Percentiles rank a stretch among this genome's conserved stretches.
These are phyloP conservation scores for Anagyrus pseudococci DNA, from an alignment of 2,888 invertebrate genomes.

Conservation along the genomic window DNA sequence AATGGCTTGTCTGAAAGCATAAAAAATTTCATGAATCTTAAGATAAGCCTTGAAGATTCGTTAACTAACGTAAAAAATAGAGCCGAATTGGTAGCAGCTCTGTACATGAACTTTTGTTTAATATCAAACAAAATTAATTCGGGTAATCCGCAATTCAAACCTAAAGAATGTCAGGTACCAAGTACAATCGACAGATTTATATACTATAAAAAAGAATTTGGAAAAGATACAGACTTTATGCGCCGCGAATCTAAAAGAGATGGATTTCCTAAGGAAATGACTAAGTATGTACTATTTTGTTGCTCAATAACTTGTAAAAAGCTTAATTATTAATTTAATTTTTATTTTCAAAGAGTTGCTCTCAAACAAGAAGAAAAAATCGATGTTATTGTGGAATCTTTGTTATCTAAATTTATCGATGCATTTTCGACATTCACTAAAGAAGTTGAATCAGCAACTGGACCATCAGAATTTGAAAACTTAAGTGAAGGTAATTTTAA, in stretches of 20 bases:
- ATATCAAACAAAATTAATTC: slow-evolving; percentile 27
- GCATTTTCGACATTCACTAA: slow-evolving; percentile 31
- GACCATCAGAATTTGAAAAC: no score
- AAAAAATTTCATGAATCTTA: background rate
- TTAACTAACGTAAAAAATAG: slow-evolving; percentile 4
- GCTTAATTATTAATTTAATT: background rate
- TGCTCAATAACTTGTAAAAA: background rate
- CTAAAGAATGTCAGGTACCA: slow-evolving; percentile 26
- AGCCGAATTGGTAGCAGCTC: slow-evolving; percentile 26
- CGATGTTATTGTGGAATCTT: slow-evolving; percentile 29
- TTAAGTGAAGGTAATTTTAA: no score
- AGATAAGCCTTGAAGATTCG: background rate
- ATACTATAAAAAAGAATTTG: slow-evolving; percentile 28
- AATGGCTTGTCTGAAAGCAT: background rate
- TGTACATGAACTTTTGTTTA: slow-evolving; percentile 30
- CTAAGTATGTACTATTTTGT: background rate
- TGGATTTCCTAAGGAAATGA: background rate
- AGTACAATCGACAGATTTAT: slow-evolving; percentile 29
- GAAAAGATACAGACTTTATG: slow-evolving; percentile 9
- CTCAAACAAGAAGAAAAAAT: slow-evolving; percentile 33
- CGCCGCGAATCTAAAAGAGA: background rate
- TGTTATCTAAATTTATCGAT: slow-evolving; percentile 34
- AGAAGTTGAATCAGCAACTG: slow-evolving; percentile 32
- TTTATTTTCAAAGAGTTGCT: slow-evolving; percentile 30
- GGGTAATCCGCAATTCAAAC: background rate